Evolutionary conservation across 2,797 vertebrate species (phyloP).

Genomic region (Argentina silus): DNA sequence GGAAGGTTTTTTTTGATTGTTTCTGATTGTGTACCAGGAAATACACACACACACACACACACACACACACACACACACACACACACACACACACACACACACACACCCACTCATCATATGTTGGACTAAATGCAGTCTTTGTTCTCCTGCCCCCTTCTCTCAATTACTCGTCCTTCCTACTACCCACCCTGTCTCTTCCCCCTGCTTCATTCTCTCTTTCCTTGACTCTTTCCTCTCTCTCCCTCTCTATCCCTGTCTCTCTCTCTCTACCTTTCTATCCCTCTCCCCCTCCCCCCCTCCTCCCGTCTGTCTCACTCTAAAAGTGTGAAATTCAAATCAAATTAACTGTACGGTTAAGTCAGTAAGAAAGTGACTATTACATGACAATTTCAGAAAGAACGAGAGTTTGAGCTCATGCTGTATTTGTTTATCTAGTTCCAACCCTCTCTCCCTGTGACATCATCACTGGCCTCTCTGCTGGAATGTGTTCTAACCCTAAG

Average conservation of each 20-base stretch:
- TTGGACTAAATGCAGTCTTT: conserved; percentile 36
- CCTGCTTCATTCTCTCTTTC: neutral
- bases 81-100: conserved; percentile 16
- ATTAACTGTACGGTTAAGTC: no score
- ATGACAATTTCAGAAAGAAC: no score
- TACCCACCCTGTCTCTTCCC: neutral
- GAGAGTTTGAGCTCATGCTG: conserved; percentile 12
- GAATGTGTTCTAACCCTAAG: conserved; percentile 69
- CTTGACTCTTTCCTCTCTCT: neutral
- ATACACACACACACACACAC: conserved; percentile 10
- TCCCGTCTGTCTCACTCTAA: neutral
- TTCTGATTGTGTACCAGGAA: neutral
- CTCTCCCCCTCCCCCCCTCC: neutral
- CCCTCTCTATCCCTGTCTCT: conserved; percentile 7
- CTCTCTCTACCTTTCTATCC: neutral
- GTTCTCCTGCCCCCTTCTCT: conserved; percentile 15
- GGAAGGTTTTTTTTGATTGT: neutral
- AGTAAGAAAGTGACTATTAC: no score
- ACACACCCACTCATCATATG: neutral
- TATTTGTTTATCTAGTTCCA: conserved; percentile 29
- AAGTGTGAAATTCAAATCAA: no score
- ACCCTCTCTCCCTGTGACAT: conserved; percentile 66
- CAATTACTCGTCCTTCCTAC: neutral
- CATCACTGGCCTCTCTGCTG: conserved; percentile 66
- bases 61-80: conserved; percentile 2